Conservation (phyloP, 1,140 invertebrate genomes). For the Platyscapa corneri region DNA sequence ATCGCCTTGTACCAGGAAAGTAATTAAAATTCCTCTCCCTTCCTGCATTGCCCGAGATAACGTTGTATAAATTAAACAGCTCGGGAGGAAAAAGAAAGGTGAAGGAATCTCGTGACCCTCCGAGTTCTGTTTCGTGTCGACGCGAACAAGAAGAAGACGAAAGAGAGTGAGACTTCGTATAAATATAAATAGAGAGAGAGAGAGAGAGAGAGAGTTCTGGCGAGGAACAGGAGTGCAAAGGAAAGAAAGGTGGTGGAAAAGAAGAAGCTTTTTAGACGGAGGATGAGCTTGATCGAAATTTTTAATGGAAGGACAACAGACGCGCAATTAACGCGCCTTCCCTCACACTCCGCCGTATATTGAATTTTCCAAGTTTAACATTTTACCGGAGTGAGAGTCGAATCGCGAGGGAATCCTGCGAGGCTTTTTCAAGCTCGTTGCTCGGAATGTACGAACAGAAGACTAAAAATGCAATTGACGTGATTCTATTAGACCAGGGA, state of each 20-base stretch:
- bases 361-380: conserved; percentile 40
- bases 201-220: not conserved
- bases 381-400: not conserved
- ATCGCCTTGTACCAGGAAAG: conserved; percentile 45
- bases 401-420: not conserved
- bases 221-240: conserved; percentile 39
- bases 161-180: not conserved
- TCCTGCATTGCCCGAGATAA: conserved; percentile 51
- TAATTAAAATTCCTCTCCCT: conserved; percentile 65
- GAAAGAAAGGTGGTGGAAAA: conserved; percentile 41
- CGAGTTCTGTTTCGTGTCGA: not conserved
- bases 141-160: not conserved
- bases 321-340: conserved; percentile 40
- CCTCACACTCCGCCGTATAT: not conserved
- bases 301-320: conserved; percentile 72
- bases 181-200: no score
- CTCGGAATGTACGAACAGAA: not conserved
- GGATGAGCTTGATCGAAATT: conserved; percentile 60
- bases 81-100: conserved; percentile 30
- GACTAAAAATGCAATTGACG: conserved; percentile 25
- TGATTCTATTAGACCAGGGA: conserved; percentile 2
- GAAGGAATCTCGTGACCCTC: not conserved
- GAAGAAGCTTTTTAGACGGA: conserved; percentile 16
- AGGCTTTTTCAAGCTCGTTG: not conserved
- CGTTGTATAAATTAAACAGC: conserved; percentile 66